Conservation (phyloP, 2,113 vertebrate genomes). For the Bubalus kerabau region DNA sequence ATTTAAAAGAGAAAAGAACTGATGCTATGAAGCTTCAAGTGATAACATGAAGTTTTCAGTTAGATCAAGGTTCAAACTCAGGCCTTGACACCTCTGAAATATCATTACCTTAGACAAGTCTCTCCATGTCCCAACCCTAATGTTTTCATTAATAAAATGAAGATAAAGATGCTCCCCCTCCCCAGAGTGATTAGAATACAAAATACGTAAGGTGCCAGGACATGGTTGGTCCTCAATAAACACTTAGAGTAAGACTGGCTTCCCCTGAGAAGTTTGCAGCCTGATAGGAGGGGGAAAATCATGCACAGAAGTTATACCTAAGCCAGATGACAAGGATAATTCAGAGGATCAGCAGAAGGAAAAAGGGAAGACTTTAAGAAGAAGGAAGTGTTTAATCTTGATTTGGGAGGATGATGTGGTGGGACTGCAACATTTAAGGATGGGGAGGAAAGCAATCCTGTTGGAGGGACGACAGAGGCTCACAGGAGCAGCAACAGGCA, state of each 20-base stretch:
- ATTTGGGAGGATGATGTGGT: neutral
- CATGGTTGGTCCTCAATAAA: neutral
- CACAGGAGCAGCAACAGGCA: neutral
- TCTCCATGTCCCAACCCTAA: too few species aligned
- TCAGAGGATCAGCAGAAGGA: neutral
- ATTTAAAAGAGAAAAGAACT: neutral
- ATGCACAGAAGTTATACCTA: neutral
- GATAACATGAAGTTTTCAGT: neutral
- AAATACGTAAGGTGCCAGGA: neutral
- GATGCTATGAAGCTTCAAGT: neutral
- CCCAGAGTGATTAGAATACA: neutral
- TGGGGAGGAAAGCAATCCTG: neutral
- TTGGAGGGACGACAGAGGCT: neutral
- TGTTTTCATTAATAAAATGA: neutral
- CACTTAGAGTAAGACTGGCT: too few species aligned
- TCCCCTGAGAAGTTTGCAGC: neutral
- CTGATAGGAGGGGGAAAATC: neutral
- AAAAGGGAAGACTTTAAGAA: neutral
- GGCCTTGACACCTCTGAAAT: neutral
- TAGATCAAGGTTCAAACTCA: neutral
- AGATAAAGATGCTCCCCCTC: too few species aligned
- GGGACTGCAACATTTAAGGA: neutral
- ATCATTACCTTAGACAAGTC: neutral
- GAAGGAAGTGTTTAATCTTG: neutral
- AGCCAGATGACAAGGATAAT: neutral